Evolutionary conservation across 2,113 vertebrate genomes (phyloP), one percentile per base, ranked within the genome.

Genomic region (Pampusana beccarii): DNA sequence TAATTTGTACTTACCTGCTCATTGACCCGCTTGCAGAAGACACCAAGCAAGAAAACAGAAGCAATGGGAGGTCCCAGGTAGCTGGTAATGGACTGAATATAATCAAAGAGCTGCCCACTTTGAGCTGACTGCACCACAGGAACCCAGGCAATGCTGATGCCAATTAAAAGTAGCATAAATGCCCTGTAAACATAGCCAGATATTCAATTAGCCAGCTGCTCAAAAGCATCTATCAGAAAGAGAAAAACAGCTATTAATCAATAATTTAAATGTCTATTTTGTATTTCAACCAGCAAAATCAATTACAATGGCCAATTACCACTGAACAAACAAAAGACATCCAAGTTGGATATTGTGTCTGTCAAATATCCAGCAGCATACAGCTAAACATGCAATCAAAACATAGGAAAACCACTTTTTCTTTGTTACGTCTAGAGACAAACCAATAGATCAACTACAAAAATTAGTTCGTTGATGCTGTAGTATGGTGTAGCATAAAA

Each of bases 41-140:
- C 29, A 25, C 92, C 99, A 4, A 99, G 98, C 24, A 99, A 90
- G 97, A 99, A 99, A 96, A 99, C 98, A 4, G 99, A 98, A 2
- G 98, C 98, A 9, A 99, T 99, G 51, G 99, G 99, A 3, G 99
- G 99, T 3, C 99, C 98, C 85, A 99, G 96, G 97, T 98, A 99
- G 86, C 99, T 99, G 54, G 99, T 99, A 78, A 99, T 85, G 23
- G 99, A 99, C 97, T 99, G 97, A 61, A 99, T 99, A 57, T 99
- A 99, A 90, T 99, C 99, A 3, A 99, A 99, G 29, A 99, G 99
- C 81, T 99, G 99, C 40, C 99, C 99, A 16, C 97, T 99, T 90
- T 99, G 99, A 33, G 99, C 97, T 2, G 96, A 97, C 97, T 99
- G 99, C n/a, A 99, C 98, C 10, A 99, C 65, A 3, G 99, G 99